Evolutionary conservation across 2,797 vertebrate species (phyloP), one percentile per base, ranked within the genome.

Genomic region (Premnoplex brunnescens): DNA sequence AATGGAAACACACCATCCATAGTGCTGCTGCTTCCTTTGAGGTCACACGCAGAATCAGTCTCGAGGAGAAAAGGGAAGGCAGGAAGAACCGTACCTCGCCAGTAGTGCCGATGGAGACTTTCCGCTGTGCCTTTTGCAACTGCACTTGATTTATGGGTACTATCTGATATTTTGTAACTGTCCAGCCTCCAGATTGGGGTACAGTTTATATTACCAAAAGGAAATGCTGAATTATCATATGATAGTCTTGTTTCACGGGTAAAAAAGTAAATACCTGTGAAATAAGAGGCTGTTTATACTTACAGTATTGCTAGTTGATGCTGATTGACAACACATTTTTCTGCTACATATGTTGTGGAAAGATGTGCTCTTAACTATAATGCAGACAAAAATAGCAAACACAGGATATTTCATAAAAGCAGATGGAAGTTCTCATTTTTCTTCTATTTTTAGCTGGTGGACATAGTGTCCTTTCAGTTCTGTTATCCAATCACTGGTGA

Each of bases 371-470:
- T 88, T 94, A 74, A 43, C 77, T 85, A 8, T n/a, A 69, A 71
- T 76, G 55, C 39, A 48, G 51, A 36, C 89, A 94, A 55, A 72
- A 80, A 46, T 62, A 66, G 48, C 23, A 30, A 94, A 39, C 32
- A 41, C 37, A 41, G 44, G 79, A n/a, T 76, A 74, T 91, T 73
- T 86, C 12, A 16, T 90, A 81, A 90, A 93, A 95, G 66, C 80
- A 91, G 93, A 84, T 84, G 76, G 44, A 93, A 94, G 71, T 91
- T 93, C 63, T 81, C 39, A 27, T 89, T 89, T 89, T 71, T 56
- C 22, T 72, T 12, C 66, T 90, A 15, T 78, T 88, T 87, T 48
- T 69, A 81, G 58, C 46, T 87, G 43, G 12, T 83, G 18, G 67
- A 66, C 62, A 37, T 86, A 88, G 49, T 24, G 26, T 79, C 59